Base-by-base conservation (phyloP, 2,888 invertebrate species). In the Thecophora atra region DNA sequence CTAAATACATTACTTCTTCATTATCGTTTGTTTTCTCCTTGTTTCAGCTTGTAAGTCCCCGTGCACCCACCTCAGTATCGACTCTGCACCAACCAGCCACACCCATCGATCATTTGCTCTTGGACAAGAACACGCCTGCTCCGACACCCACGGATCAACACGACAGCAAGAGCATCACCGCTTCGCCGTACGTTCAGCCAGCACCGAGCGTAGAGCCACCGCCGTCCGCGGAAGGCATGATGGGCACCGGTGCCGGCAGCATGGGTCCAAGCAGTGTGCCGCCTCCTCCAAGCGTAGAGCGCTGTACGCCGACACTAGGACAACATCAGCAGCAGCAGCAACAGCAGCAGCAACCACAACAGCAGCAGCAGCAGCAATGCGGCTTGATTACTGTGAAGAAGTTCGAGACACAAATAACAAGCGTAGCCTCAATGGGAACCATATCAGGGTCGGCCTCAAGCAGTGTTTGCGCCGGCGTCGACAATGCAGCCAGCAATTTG, bases 31-130 rank as follows among this genome's bases (percentile, higher is more conserved):
- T 73, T 60, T 64, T 7, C 2, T 58, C 74, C 24, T 68, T 85
- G 85, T 75, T 85, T 54, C 78, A 84, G 76, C 81, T 85, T 60
- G 84, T 84, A 81, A 85, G 86, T 72, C 93, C 93, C 74, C 94
- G 94, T 51, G 89, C 89, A 62, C 88, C 89, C 67, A 87, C 88
- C 76, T 85, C 87, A 54, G 84, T 85, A 74, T 81, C 86, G 76
- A 85, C 83, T 80, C 80, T 85, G 73, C 86, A 86, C 66, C 86
- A 86, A 72, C 87, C 88, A 75, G 80, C 86, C 54, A 87, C 88
- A 54, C 87, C 88, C 60, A 82, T 85, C 71, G 86, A 86, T 77
- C 85, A 86, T 77, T 76, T 85, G 75, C 75, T 79, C 60, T 77
- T 83, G 71, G 87, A 87, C 77, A 87, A 87, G 77, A 87, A 87